Evolutionary conservation across 2,113 vertebrate species (phyloP).

Genomic region (Tor tambroides): DNA sequence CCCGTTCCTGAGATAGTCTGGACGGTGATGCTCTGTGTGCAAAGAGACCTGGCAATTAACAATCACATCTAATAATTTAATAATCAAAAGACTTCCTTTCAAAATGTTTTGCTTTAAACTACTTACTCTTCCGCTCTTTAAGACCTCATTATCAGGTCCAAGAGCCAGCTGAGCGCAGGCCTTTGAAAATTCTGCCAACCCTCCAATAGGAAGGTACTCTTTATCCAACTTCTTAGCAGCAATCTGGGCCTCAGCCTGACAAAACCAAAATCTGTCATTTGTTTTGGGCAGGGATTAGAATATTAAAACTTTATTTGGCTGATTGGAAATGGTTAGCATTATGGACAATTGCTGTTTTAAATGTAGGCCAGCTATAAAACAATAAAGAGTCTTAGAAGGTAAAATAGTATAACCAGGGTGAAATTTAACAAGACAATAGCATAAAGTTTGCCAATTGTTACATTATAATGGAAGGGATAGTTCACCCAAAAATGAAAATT

Average conservation of each 20-base stretch:
- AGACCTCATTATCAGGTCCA: constrained; percentile 80
- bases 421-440: neutral
- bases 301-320: neutral
- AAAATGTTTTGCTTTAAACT: neutral
- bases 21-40: constrained; percentile 86
- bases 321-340: neutral
- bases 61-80: constrained; percentile 16
- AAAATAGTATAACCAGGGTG: neutral
- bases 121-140: constrained; percentile 90
- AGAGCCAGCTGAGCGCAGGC: constrained; percentile 83
- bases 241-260: constrained; percentile 83
- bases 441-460: neutral
- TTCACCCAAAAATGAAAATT: too few relatives aligned
- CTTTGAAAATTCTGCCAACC: constrained; percentile 81
- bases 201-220: constrained; percentile 83
- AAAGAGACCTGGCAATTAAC: constrained; percentile 49
- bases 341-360: neutral
- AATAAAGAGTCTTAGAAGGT: neutral
- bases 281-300: neutral
- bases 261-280: constrained; percentile 30
- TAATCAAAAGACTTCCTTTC: neutral
- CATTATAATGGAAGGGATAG: neutral
- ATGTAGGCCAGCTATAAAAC: neutral
- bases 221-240: constrained; percentile 85
- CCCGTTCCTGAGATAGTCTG: constrained; percentile 98